Conservation (phyloP, 2,797 vertebrate species). For the Stomatorhinus walkeri region DNA sequence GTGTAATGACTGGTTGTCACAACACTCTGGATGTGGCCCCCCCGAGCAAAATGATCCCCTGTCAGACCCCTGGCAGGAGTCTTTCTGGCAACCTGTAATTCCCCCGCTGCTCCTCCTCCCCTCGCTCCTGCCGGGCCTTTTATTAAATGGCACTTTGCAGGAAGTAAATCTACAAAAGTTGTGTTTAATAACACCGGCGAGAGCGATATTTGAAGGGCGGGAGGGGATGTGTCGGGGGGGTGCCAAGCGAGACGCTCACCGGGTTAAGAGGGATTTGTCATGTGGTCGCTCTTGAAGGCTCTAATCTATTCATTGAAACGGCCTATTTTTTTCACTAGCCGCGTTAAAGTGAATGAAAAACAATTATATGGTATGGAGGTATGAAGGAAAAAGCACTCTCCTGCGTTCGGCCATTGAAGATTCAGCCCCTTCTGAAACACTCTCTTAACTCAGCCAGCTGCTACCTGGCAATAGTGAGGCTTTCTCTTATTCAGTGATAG, state of each 20-base stretch:
- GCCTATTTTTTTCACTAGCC: slow-evolving; percentile 78
- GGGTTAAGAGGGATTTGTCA: slow-evolving; percentile 98
- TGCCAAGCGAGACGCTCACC: slow-evolving; percentile 65
- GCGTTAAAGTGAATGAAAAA: slow-evolving; percentile 79
- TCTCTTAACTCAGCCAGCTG: not conserved
- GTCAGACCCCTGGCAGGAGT: slow-evolving; percentile 85
- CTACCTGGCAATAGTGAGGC: slow-evolving; percentile 29
- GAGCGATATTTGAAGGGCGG: slow-evolving; percentile 76
- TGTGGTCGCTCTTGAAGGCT: slow-evolving; percentile 84
- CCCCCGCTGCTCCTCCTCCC: slow-evolving; percentile 61
- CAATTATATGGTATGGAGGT: slow-evolving; percentile 74
- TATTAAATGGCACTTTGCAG: slow-evolving; percentile 99
- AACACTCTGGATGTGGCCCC: slow-evolving; percentile 96
- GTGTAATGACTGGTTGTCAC: slow-evolving; percentile 99
- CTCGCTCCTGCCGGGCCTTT: slow-evolving; percentile 81
- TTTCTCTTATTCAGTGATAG: slow-evolving; percentile 30
- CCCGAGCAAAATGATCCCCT: slow-evolving; percentile 95
- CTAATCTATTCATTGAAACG: slow-evolving; percentile 92
- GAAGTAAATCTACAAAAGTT: slow-evolving; percentile 95
- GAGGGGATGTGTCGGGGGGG: slow-evolving; percentile 44
- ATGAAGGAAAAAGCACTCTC: slow-evolving; percentile 42
- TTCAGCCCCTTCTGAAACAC: not conserved
- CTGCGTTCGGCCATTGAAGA: not conserved
- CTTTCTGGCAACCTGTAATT: slow-evolving; percentile 98
- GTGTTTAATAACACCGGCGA: slow-evolving; percentile 89